These are phyloP conservation scores for Meteorus colon DNA, from an alignment of 2,888 invertebrate genomes.

Conservation along the genomic window DNA sequence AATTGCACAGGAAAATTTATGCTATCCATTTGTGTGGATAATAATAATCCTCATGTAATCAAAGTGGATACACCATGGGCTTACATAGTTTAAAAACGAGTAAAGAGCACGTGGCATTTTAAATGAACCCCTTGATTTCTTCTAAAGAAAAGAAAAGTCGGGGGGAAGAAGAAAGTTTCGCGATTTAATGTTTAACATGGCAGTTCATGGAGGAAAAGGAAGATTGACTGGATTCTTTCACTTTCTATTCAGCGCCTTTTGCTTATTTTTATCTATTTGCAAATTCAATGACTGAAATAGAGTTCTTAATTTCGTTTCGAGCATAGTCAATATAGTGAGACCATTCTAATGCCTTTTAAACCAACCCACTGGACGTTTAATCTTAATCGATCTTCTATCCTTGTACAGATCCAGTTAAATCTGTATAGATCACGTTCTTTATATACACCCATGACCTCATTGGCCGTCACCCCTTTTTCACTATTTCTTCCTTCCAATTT, in stretches of 20 bases:
- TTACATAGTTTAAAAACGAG: constrained; percentile 1
- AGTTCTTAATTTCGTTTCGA: constrained; percentile 57
- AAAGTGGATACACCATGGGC: background rate
- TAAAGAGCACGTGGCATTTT: background rate
- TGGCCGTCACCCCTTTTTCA: constrained; percentile 30
- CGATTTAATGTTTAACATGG: background rate
- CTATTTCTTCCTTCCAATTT: constrained; percentile 17
- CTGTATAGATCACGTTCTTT: constrained; percentile 44
- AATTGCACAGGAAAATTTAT: background rate
- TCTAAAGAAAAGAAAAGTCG: background rate
- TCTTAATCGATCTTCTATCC: constrained; percentile 62
- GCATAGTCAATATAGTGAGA: constrained; percentile 54
- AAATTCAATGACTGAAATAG: constrained; percentile 53
- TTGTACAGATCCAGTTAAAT: constrained; percentile 49
- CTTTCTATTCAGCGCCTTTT: background rate
- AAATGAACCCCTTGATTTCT: constrained; percentile 4
- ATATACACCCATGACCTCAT: constrained; percentile 43
- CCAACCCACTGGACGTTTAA: constrained; percentile 59
- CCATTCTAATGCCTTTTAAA: constrained; percentile 58
- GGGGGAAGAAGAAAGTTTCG: background rate
- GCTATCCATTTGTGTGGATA: background rate
- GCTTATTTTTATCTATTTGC: constrained; percentile 53
- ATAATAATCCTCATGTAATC: constrained; percentile 1
- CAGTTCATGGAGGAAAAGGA: background rate
- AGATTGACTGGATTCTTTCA: background rate